Conservation (phyloP, 1,140 invertebrate genomes). For the Ericerus pela region DNA sequence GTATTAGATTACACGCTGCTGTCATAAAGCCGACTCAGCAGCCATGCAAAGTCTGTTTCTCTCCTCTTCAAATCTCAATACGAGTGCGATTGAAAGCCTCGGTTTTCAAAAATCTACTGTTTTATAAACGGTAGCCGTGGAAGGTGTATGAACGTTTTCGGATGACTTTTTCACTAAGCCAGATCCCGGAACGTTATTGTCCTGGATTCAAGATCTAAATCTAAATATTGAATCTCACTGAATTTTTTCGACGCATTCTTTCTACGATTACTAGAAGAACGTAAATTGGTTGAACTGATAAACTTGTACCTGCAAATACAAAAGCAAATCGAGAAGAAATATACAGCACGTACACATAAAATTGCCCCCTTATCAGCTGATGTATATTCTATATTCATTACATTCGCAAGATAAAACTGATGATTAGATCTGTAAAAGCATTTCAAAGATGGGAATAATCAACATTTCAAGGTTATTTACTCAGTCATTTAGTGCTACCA, state of each 20-base stretch:
- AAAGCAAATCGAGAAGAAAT: too few relatives aligned
- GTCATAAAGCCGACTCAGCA: background rate
- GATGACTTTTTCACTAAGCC: conserved; percentile 2
- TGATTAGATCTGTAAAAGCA: too few relatives aligned
- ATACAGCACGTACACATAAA: too few relatives aligned
- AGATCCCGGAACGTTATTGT: conserved; percentile 8
- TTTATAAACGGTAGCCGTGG: conserved; percentile 55
- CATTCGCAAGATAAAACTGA: too few relatives aligned
- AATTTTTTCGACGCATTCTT: conserved; percentile 16
- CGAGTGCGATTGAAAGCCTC: conserved; percentile 77
- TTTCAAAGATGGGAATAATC: too few relatives aligned
- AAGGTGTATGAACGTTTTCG: conserved; percentile 9
- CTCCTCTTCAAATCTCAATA: conserved; percentile 54
- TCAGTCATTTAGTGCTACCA: too few relatives aligned
- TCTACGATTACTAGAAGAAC: conserved; percentile 10
- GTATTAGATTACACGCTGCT: too few relatives aligned
- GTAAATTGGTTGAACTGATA: conserved; percentile 15
- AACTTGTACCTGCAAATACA: conserved; percentile 13
- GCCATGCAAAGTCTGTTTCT: conserved; percentile 27
- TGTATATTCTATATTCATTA: too few relatives aligned
- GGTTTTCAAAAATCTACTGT: conserved; percentile 83
- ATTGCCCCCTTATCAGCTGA: too few relatives aligned
- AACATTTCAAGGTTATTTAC: too few relatives aligned
- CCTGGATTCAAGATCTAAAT: conserved; percentile 49
- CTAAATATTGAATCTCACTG: conserved; percentile 51